These are phyloP conservation scores for Dorcus parallelipipedus DNA, from an alignment of 2,888 invertebrate genomes.

Conservation along the genomic window DNA sequence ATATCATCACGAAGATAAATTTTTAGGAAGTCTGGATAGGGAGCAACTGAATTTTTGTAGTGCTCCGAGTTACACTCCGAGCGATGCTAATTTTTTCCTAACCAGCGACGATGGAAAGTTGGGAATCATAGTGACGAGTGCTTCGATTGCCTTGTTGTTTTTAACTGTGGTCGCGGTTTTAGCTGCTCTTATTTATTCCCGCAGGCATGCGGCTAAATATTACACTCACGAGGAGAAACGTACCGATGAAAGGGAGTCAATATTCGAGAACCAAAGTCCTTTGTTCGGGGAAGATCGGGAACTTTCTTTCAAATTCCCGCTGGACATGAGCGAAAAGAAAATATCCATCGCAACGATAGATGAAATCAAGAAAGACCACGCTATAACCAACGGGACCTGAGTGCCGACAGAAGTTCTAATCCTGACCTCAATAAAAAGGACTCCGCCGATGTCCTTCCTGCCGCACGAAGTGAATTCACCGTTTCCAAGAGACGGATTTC, in stretches of 20 bases:
- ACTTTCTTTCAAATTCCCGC: slow-evolving; percentile 58
- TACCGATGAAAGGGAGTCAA: slow-evolving; percentile 45
- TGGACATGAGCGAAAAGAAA: slow-evolving; percentile 43
- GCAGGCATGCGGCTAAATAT: slow-evolving; percentile 72
- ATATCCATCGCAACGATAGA: slow-evolving; percentile 48
- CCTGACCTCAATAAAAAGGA: too few relatives aligned
- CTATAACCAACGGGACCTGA: slow-evolving; percentile 41
- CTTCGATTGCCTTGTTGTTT: slow-evolving; percentile 56
- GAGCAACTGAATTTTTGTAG: slow-evolving; percentile 53
- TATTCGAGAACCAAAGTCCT: slow-evolving; percentile 49
- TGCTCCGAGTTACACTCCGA: slow-evolving; percentile 54
- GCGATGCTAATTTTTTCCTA: slow-evolving; percentile 49
- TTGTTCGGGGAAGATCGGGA: slow-evolving; percentile 51
- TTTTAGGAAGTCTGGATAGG: slow-evolving; percentile 44
- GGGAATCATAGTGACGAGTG: slow-evolving; percentile 53
- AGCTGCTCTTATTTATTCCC: slow-evolving; percentile 61
- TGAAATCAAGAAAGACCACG: slow-evolving; percentile 46
- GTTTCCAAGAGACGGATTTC: too few relatives aligned
- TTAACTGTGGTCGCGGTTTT: slow-evolving; percentile 49
- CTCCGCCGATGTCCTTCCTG: too few relatives aligned
- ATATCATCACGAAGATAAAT: slow-evolving; percentile 54
- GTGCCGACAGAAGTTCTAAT: background rate
- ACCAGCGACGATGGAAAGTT: slow-evolving; percentile 56
- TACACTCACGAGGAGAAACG: slow-evolving; percentile 75
- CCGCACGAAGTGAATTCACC: too few relatives aligned